Conservation (phyloP, 2,888 invertebrate species). For the Geophilus truncorum region DNA sequence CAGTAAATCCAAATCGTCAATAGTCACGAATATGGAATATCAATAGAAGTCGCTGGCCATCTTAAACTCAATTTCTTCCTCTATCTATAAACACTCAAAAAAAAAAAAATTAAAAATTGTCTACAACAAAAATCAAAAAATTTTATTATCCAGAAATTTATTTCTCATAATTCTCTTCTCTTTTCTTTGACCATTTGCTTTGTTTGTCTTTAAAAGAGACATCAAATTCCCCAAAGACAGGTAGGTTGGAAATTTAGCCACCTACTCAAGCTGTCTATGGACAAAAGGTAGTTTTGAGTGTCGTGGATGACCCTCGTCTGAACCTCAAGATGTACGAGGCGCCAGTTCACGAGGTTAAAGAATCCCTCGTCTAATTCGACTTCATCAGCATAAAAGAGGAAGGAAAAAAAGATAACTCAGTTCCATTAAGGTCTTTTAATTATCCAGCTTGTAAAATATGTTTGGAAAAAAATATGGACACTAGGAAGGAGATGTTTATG, state of each 20-base stretch:
- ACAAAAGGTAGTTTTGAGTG: neutral
- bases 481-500: neutral
- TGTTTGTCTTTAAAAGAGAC: neutral
- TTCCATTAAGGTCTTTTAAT: slow-evolving; percentile 15
- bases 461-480: neutral
- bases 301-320: neutral
- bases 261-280: neutral
- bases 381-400: neutral
- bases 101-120: too few species aligned
- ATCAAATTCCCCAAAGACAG: neutral
- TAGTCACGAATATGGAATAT: too few species aligned
- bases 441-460: slow-evolving; percentile 16
- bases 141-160: too few species aligned
- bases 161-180: too few species aligned
- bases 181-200: neutral
- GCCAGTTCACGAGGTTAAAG: neutral
- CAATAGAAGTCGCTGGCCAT: too few species aligned
- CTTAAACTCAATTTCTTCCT: too few species aligned
- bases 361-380: neutral
- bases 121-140: too few species aligned
- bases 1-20: too few species aligned
- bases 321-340: neutral
- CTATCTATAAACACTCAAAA: too few species aligned
- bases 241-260: neutral
- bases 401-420: neutral